Evolutionary conservation across 1,140 invertebrate species (phyloP).

Genomic region (Drosophila sp.): DNA sequence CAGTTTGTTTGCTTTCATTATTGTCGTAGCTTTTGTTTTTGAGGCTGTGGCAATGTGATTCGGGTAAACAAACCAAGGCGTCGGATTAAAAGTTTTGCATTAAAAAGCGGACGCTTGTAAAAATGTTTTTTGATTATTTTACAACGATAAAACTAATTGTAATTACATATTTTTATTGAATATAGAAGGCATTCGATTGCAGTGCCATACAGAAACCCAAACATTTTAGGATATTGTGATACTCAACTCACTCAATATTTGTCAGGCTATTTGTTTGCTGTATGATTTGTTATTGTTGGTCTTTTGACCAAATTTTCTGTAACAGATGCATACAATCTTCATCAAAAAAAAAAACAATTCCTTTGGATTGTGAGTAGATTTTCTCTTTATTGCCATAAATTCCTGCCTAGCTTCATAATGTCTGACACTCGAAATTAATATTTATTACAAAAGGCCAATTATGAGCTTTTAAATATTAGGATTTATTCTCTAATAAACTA

Average conservation of each 20-base stretch:
- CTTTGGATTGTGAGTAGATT: neutral
- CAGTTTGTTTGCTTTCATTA: conserved; percentile 45
- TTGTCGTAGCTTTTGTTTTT: conserved; percentile 47
- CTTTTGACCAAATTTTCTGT: conserved; percentile 3
- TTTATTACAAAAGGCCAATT: conserved; percentile 8
- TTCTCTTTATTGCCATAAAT: neutral
- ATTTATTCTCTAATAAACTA: neutral
- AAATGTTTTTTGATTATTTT: conserved; percentile 77
- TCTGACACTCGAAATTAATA: conserved; percentile 5
- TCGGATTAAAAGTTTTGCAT: conserved; percentile 77
- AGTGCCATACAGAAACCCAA: neutral
- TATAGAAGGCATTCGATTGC: conserved; percentile 3
- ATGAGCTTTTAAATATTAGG: neutral
- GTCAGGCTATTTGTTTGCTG: neutral
- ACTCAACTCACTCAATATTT: neutral
- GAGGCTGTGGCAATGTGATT: conserved; percentile 51
- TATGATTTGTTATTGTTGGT: conserved; percentile 6
- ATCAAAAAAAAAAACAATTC: neutral
- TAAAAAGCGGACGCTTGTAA: conserved; percentile 66
- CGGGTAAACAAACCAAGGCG: conserved; percentile 78
- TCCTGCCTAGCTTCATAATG: neutral
- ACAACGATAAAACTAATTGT: conserved; percentile 73
- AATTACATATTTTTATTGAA: conserved; percentile 48
- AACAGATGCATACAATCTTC: neutral
- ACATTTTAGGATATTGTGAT: neutral